phyloP scores from a whole-genome alignment of 1,140 invertebrate genomes.

The Spodoptera litura region DNA sequence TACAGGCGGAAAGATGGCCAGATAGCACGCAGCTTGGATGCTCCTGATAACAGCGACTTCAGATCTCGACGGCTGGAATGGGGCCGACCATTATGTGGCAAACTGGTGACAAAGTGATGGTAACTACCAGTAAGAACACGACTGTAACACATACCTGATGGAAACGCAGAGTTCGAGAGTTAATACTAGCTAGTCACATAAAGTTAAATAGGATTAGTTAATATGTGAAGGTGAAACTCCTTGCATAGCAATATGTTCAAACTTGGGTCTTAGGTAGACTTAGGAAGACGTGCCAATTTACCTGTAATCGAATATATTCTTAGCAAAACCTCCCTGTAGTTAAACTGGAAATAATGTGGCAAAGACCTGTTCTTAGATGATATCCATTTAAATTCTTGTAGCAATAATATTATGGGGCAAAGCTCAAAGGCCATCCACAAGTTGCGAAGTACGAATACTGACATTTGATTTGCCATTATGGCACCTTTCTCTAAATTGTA shows the following conservation, averaged over 20 bases:
- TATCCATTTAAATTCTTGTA: too few relatives aligned
- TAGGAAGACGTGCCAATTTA: too few relatives aligned
- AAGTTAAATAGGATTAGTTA: too few relatives aligned
- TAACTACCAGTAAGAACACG: background rate
- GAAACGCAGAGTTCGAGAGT: background rate
- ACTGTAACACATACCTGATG: background rate
- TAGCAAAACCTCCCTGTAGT: too few relatives aligned
- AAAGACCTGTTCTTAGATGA: too few relatives aligned
- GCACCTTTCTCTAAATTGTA: background rate
- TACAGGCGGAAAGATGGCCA: conserved; percentile 42
- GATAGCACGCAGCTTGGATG: conserved; percentile 44
- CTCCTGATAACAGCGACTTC: background rate
- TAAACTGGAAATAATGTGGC: too few relatives aligned
- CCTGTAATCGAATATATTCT: too few relatives aligned
- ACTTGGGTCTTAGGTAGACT: too few relatives aligned
- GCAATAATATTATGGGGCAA: background rate
- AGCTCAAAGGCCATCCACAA: background rate
- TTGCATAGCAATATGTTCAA: too few relatives aligned
- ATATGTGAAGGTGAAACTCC: too few relatives aligned
- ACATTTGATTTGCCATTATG: background rate
- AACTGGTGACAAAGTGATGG: background rate
- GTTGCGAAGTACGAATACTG: background rate
- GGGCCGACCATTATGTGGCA: background rate
- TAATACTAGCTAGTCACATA: too few relatives aligned
- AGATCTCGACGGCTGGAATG: background rate